Conservation (phyloP, 1,140 invertebrate species). For the Drosophila azteca region DNA sequence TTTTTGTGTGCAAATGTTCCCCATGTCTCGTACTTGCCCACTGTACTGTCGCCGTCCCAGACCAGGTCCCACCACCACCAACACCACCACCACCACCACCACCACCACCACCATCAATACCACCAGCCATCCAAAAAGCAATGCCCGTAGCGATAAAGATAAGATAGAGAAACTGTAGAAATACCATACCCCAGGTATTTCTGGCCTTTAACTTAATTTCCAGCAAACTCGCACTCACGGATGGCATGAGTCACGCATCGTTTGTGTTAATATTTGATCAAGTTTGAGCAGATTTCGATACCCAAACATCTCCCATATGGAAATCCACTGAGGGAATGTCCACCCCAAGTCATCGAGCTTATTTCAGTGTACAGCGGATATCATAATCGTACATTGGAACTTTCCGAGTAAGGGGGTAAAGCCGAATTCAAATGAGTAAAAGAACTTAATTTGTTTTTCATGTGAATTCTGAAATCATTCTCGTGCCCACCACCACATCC, state of each 20-base stretch:
- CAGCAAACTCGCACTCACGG: slow-evolving; percentile 2
- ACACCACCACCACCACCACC: too few species aligned
- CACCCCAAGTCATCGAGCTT: too few species aligned
- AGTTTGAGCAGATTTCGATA: not conserved
- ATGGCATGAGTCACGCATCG: slow-evolving; percentile 22
- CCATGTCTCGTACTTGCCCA: too few species aligned
- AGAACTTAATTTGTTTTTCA: too few species aligned
- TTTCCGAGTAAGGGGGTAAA: too few species aligned
- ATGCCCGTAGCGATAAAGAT: slow-evolving; percentile 23
- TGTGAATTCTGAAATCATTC: slow-evolving; percentile 1
- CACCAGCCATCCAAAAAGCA: not conserved
- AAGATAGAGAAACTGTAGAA: slow-evolving; percentile 44
- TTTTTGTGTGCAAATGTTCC: too few species aligned
- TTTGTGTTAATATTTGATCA: slow-evolving; percentile 32
- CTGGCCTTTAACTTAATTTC: slow-evolving; percentile 10
- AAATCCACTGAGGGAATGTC: too few species aligned
- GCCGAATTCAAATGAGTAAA: slow-evolving; percentile 6
- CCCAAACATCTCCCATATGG: not conserved
- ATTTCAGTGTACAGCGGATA: too few species aligned
- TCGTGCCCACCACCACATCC: not conserved
- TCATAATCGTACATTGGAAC: too few species aligned
- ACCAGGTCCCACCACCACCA: too few species aligned
- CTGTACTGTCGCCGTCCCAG: too few species aligned
- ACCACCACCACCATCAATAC: too few species aligned
- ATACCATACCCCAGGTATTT: slow-evolving; percentile 24